These are phyloP conservation scores for Thaleichthys pacificus DNA, from an alignment of 2,797 vertebrate genomes.

Conservation along the genomic window DNA sequence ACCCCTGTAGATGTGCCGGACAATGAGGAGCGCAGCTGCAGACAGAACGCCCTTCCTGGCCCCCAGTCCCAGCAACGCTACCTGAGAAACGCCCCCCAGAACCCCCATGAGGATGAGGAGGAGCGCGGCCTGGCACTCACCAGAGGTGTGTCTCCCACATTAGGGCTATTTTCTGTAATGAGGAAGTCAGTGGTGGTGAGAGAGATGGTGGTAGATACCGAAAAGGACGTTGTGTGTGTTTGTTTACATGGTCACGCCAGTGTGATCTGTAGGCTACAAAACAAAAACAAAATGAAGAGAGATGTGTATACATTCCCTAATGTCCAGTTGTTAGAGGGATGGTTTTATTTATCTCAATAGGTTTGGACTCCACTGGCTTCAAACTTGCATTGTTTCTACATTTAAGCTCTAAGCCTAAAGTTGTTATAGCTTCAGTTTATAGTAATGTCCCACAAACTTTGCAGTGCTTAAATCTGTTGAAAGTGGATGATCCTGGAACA, in stretches of 20 bases:
- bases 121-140: constrained; percentile 67
- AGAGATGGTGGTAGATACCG: no score
- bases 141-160: constrained; percentile 78
- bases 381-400: not conserved
- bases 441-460: not conserved
- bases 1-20: constrained; percentile 75
- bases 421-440: not conserved
- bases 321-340: not conserved
- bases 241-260: not conserved
- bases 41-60: constrained; percentile 79
- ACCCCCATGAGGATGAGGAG: constrained; percentile 77
- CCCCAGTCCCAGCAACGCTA: constrained; percentile 66
- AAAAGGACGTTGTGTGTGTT: not conserved
- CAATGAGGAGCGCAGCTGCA: constrained; percentile 78
- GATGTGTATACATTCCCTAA: not conserved
- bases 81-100: constrained; percentile 74
- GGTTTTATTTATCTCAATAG: no score
- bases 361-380: not conserved
- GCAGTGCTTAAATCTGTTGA: not conserved
- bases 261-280: not conserved
- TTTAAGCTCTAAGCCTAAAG: not conserved
- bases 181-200: not conserved
- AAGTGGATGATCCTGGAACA: not conserved
- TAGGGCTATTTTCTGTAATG: not conserved
- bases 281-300: not conserved